Percentiles rank a stretch among this genome's conserved stretches.
Conservation (phyloP, 2,113 vertebrate species). For the Caretta caretta region DNA sequence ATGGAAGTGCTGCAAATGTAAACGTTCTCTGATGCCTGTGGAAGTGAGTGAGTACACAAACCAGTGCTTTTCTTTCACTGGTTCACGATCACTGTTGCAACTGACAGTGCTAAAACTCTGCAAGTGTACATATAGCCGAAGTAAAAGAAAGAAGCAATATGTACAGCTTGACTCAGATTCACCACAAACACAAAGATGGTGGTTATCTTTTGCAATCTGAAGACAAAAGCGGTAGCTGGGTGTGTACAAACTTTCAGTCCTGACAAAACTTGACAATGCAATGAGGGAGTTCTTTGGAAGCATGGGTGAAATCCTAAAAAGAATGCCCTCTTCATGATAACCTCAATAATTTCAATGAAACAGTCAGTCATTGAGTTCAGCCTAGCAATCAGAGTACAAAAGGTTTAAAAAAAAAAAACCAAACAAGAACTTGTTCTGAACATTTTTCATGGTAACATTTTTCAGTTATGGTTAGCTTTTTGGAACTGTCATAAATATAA, state of each 20-base stretch:
- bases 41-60: no score
- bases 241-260: background rate
- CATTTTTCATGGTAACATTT: background rate
- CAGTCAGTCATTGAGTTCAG: background rate
- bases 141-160: background rate
- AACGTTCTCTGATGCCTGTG: no score
- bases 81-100: no score
- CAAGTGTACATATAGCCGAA: no score
- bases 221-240: background rate
- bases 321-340: background rate
- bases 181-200: background rate
- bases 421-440: background rate
- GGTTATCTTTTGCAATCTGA: background rate
- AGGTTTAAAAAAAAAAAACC: background rate
- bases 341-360: background rate
- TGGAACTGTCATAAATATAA: no score
- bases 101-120: no score
- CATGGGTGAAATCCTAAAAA: background rate
- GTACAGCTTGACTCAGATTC: background rate
- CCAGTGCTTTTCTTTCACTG: no score
- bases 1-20: no score
- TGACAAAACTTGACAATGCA: background rate
- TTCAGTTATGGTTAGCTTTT: background rate
- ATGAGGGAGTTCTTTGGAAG: background rate
- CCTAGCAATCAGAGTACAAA: background rate